Evolutionary conservation across 2,888 invertebrate species (phyloP), one percentile per base, ranked within the genome.

Genomic region (Taenaris catops): DNA sequence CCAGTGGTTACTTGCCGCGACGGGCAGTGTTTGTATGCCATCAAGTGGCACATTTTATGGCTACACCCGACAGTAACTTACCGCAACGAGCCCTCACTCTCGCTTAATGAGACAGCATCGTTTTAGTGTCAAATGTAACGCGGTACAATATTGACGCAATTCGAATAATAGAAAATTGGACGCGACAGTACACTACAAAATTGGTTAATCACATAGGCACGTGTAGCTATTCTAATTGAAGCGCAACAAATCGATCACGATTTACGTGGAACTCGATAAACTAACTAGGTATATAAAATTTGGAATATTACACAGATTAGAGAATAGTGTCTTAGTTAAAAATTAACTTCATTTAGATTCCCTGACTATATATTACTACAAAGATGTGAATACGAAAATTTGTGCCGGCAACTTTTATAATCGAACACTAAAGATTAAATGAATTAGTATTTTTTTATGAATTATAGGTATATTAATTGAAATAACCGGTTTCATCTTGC

Each of bases 11-110:
- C 24, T 26, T 12, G 10, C 25, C 18, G 14, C 32, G 11, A 7
- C 29, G 31, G 38, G 16, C 41, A 34, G 38, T 79, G 74, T 66
- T 58, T 66, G 63, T 44, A 19, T 10, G 63, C 74, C 68, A 79
- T 81, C 74, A 76, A 79, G 64, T 71, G 58, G 49, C 55, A 58
- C 68, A 81, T 51, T 83, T 83, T 83, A 84, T 63, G 66, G 58
- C 67, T 52, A 44, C 58, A 55, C 58, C 58, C 64, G 65, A 49
- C 71, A 63, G 67, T 83, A 80, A 78, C 69, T 83, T 79, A 74
- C 71, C 63, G 49, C 69, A 74, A 76, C 72, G 72, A 60, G 66
- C 72, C 53, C 58, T 66, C 68, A 59, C 72, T 75, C 72, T 65
- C 57, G 41, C 58, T 63, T 80, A 81, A 83, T 78, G 78, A 74